Conservation (phyloP, 2,888 invertebrate species). For the Hydroisotoma schaefferi region DNA sequence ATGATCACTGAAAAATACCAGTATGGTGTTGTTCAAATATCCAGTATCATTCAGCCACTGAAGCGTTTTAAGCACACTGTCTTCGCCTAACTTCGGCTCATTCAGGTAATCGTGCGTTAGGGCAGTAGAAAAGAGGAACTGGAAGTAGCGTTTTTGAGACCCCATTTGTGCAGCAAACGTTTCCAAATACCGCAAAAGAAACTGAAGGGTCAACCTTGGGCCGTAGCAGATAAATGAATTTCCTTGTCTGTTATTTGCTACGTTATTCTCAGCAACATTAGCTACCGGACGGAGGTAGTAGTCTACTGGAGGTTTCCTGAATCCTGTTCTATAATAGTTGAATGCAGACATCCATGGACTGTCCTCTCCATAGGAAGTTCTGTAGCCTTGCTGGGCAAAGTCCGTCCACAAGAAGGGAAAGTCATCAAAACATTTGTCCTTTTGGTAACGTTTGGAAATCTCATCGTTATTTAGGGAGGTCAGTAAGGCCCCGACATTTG, state of each 20-base stretch:
- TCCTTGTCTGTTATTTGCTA: slow-evolving; percentile 63
- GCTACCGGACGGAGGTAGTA: slow-evolving; percentile 76
- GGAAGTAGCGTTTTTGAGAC: slow-evolving; percentile 63
- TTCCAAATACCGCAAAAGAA: slow-evolving; percentile 68
- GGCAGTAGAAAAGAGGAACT: slow-evolving; percentile 78
- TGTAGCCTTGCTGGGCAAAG: slow-evolving; percentile 67
- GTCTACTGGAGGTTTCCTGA: slow-evolving; percentile 74
- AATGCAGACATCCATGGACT: slow-evolving; percentile 73
- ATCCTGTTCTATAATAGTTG: slow-evolving; percentile 73
- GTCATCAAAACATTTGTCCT: slow-evolving; percentile 65
- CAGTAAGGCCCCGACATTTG: slow-evolving; percentile 78
- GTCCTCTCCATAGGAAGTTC: slow-evolving; percentile 78
- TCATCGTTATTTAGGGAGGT: slow-evolving; percentile 61
- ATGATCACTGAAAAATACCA: slow-evolving; percentile 79
- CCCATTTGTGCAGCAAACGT: slow-evolving; percentile 62
- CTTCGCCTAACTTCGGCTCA: slow-evolving; percentile 70
- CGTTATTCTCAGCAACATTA: slow-evolving; percentile 60
- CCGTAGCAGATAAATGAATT: slow-evolving; percentile 63
- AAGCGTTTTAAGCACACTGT: slow-evolving; percentile 61
- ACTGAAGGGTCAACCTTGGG: slow-evolving; percentile 64
- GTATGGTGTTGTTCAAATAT: slow-evolving; percentile 64
- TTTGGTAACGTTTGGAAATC: slow-evolving; percentile 56
- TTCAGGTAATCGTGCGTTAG: slow-evolving; percentile 81
- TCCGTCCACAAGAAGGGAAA: slow-evolving; percentile 83
- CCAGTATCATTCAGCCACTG: slow-evolving; percentile 56